Percentiles rank a stretch among this genome's conserved stretches.
phyloP scores from a whole-genome alignment of 1,140 invertebrate species.

The Laupala kohalensis region DNA sequence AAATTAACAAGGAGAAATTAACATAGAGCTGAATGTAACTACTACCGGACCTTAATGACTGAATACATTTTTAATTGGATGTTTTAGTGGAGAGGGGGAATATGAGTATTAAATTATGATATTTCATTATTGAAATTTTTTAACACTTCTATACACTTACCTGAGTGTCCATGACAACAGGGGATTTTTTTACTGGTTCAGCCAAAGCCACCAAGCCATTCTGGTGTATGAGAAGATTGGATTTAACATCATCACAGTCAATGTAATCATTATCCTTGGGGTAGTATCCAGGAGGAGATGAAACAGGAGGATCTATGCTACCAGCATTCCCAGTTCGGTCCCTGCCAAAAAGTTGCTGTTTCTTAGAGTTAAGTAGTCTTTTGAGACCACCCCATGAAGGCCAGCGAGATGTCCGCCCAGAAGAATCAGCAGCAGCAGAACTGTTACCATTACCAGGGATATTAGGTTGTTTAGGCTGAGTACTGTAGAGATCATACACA shows the following conservation, averaged over 20 bases:
- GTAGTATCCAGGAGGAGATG: not conserved
- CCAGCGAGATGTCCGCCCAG: not conserved
- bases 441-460: constrained; percentile 24
- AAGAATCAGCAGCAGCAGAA: constrained; percentile 16
- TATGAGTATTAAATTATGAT: no score
- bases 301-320: not conserved
- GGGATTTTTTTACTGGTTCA: constrained; percentile 20
- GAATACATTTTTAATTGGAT: no score
- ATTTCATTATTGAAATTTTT: no score
- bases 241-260: constrained; percentile 5
- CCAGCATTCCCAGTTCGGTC: not conserved
- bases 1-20: no score
- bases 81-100: no score
- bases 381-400: constrained; percentile 3
- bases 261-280: constrained; percentile 2
- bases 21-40: no score
- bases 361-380: constrained; percentile 6
- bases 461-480: constrained; percentile 39
- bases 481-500: constrained; percentile 33
- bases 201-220: not conserved
- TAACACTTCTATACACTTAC: no score
- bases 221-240: constrained; percentile 10
- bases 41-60: no score
- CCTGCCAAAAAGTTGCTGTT: constrained; percentile 1
- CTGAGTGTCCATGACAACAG: constrained; percentile 34